Percentiles rank a stretch among this genome's conserved stretches.
Conservation (phyloP, 2,113 vertebrate species). For the Bungarus multicinctus region DNA sequence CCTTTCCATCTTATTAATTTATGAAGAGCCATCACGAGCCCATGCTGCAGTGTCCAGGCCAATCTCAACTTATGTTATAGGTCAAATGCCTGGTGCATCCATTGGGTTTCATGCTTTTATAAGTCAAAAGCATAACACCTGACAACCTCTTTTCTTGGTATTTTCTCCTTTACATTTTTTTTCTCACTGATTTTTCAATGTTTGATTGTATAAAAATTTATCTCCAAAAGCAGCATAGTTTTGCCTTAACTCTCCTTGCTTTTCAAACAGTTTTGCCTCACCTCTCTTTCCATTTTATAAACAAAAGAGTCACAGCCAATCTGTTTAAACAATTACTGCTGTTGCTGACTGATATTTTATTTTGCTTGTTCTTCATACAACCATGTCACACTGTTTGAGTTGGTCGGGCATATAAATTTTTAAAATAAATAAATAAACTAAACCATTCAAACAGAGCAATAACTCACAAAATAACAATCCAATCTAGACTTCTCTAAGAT, state of each 20-base stretch:
- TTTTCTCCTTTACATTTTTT: neutral
- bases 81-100: neutral
- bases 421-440: neutral
- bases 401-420: neutral
- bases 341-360: neutral
- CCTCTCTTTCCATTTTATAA: neutral
- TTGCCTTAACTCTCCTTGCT: neutral
- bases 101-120: neutral
- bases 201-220: neutral
- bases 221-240: neutral
- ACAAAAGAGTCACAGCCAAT: neutral
- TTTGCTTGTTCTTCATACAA: neutral
- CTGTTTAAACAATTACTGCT: neutral
- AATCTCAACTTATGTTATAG: neutral
- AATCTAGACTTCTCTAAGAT: neutral
- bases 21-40: neutral
- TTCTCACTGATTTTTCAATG: neutral
- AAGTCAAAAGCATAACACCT: neutral
- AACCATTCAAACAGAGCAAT: neutral
- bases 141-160: neutral
- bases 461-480: neutral
- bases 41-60: neutral
- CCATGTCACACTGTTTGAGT: neutral
- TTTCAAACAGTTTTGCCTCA: neutral
- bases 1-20: neutral